Base-by-base conservation (phyloP, 2,888 invertebrate genomes). In the Andrena flavipes region DNA sequence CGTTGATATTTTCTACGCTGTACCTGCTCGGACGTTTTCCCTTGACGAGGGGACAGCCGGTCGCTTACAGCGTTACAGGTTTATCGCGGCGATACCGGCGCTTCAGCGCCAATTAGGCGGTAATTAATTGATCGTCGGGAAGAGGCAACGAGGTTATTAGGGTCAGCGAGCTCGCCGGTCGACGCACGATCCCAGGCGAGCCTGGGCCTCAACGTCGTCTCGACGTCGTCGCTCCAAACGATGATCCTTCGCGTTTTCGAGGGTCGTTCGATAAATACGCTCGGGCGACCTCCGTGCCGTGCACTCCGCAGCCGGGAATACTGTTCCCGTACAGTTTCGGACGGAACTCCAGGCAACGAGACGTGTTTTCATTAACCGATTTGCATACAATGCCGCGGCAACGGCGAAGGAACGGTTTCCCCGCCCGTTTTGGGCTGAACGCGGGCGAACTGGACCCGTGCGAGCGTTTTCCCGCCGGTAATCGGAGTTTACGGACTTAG, bases 101-200 rank as follows among this genome's bases (percentile, higher is more conserved):
- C 87, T 90, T 91, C 90, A 89, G 87, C 91, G 86, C 90, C 90
- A 92, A 92, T 92, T 92, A 92, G 88, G 86, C 84, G 88, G 88
- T 92, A 92, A 91, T 91, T 92, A 92, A 92, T 92, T 92, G 91
- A 92, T 91, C 87, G 85, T 84, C 88, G 89, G 89, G 91, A 91
- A 83, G 87, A 81, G 82, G 85, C 87, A 91, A 91, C 91, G 91
- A 91, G 88, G 88, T 91, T 92, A 92, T 92, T 92, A 91, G 85
- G 91, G 92, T 91, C 91, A 91, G 76, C 84, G 63, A 79, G 78
- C 84, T 56, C 26, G 81, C 76, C 78, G 82, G 82, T 70, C 80
- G 82, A 68, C 77, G 74, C 63, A 74, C 82, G 74, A 87, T 74
- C 83, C 74, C 77, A 60, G 8, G 8, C 35, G 60, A 23, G n/a